Evolutionary conservation across 1,140 invertebrate species (phyloP), one percentile per base, ranked within the genome.

Genomic region (Nilaparvata lugens): DNA sequence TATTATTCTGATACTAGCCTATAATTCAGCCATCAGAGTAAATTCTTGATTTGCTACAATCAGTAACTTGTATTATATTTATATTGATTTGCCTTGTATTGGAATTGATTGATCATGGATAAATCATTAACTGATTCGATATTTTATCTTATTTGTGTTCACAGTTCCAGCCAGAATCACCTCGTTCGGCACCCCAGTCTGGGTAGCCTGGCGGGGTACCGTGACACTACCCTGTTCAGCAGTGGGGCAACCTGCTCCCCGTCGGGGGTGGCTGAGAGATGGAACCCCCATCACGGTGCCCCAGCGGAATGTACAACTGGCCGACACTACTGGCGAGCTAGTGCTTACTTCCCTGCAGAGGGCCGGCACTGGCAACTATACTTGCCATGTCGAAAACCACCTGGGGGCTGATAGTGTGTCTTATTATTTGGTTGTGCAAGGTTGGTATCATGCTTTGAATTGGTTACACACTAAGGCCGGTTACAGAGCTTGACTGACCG

Each of bases 91-190:
- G n/a, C n/a, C n/a, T n/a, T n/a, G n/a, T n/a, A n/a, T n/a, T n/a
- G n/a, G n/a, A n/a, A n/a, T n/a, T n/a, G n/a, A n/a, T n/a, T n/a
- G n/a, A n/a, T n/a, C n/a, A n/a, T n/a, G n/a, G n/a, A n/a, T n/a
- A n/a, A n/a, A n/a, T n/a, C n/a, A n/a, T n/a, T n/a, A n/a, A n/a
- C n/a, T n/a, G n/a, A n/a, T n/a, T n/a, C n/a, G n/a, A n/a, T n/a
- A n/a, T n/a, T n/a, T n/a, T n/a, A n/a, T n/a, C n/a, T n/a, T n/a
- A n/a, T n/a, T n/a, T n/a, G n/a, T n/a, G n/a, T n/a, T 63, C 63
- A 14, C 76, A 65, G 83, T 87, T 19, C 81, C 84, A 1, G 84
- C 85, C 0, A 76, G 79, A 61, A 86, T 88, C 35, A 83, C 83
- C 2, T 86, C 85, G 0, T 87, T 87, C 65, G 84, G 85, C 1